phyloP scores from a whole-genome alignment of 1,140 invertebrate genomes.

The Campoletis sonorensis region DNA sequence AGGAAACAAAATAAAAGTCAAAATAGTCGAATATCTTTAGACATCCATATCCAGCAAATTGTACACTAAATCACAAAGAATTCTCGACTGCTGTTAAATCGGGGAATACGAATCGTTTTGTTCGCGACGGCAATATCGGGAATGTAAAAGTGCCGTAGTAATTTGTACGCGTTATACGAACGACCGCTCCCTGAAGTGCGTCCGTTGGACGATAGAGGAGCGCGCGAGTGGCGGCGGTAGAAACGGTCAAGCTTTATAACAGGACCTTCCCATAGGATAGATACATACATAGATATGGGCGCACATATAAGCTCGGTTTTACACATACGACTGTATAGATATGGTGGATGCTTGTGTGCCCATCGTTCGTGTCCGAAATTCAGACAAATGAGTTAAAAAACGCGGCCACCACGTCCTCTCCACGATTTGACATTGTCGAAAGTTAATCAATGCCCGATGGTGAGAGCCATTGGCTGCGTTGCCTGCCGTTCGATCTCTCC shows the following conservation, averaged over 20 bases:
- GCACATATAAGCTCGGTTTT: conserved; percentile 25
- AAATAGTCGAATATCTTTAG: background rate
- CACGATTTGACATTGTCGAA: conserved; percentile 77
- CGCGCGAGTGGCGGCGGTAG: conserved; percentile 42
- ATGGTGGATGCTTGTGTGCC: background rate
- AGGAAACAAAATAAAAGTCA: too few relatives aligned
- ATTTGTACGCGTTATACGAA: conserved; percentile 73
- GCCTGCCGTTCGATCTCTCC: conserved; percentile 43
- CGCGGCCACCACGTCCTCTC: conserved; percentile 62
- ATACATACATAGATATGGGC: conserved; percentile 17
- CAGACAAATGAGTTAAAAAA: conserved; percentile 71
- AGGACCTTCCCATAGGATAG: conserved; percentile 7
- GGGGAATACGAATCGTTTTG: conserved; percentile 20
- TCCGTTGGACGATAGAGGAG: conserved; percentile 57
- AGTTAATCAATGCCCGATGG: conserved; percentile 75
- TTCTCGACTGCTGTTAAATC: conserved; percentile 33
- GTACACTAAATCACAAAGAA: background rate
- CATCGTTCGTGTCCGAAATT: conserved; percentile 48
- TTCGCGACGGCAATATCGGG: conserved; percentile 36
- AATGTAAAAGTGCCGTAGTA: conserved; percentile 48
- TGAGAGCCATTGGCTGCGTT: conserved; percentile 49
- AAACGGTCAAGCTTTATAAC: conserved; percentile 34
- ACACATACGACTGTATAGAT: background rate
- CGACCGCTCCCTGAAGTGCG: conserved; percentile 58
- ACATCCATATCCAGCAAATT: background rate